Percentiles rank a stretch among this genome's conserved stretches.
Conservation (phyloP, 2,888 invertebrate species). For the Hirudinaria manillensis region DNA sequence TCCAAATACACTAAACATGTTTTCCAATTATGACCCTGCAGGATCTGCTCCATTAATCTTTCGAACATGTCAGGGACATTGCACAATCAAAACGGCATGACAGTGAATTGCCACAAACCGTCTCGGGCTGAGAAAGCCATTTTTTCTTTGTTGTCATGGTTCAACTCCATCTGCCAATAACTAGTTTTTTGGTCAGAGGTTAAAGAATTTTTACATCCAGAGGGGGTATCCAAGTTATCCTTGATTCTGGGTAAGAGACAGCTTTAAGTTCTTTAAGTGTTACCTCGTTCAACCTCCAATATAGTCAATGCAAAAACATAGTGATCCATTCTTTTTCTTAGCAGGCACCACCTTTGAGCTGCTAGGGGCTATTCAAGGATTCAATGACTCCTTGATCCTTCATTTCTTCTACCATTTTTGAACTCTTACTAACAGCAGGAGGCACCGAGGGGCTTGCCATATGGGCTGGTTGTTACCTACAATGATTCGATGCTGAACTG, state of each 20-base stretch:
- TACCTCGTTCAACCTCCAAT: conserved; percentile 35
- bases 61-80: conserved; percentile 28
- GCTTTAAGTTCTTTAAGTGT: conserved; percentile 37
- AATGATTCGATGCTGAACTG: not conserved
- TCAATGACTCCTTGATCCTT: conserved; percentile 23
- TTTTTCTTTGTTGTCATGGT: conserved; percentile 17
- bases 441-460: not conserved
- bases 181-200: conserved; percentile 39
- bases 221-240: too few relatives aligned
- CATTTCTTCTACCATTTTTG: conserved; percentile 20
- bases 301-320: conserved; percentile 38
- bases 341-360: conserved; percentile 32
- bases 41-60: conserved; percentile 14
- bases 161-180: conserved; percentile 42
- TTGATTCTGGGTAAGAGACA: conserved; percentile 36
- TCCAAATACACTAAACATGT: conserved; percentile 31
- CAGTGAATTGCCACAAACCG: conserved; percentile 28
- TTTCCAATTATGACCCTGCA: not conserved
- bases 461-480: not conserved
- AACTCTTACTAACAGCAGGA: not conserved
- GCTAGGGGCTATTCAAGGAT: conserved; percentile 28
- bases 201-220: conserved; percentile 38
- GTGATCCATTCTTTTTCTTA: conserved; percentile 33
- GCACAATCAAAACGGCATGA: too few relatives aligned
- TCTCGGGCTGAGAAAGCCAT: conserved; percentile 30